These are phyloP conservation scores for Plutomurus gul DNA, from an alignment of 1,140 invertebrate species.

Conservation along the genomic window DNA sequence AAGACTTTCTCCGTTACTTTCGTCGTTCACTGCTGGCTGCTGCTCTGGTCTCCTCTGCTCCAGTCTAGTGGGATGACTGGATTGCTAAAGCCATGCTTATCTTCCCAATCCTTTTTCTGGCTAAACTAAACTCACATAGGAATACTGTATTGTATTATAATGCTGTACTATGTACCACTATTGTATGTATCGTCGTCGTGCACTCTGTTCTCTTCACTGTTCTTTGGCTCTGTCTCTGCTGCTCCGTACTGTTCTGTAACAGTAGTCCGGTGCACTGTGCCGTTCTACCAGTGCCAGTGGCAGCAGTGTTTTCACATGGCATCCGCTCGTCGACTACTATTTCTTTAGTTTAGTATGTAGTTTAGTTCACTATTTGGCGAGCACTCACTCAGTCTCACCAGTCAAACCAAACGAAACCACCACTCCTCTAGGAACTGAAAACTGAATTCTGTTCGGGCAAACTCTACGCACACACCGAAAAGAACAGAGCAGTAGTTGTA, in stretches of 20 bases:
- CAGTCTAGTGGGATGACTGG: conserved; percentile 18
- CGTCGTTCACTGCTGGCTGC: neutral
- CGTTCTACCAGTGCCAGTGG: no score
- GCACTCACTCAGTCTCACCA: conserved; percentile 22
- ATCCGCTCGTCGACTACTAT: neutral
- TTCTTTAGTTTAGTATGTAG: conserved; percentile 2
- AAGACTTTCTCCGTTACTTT: conserved; percentile 6
- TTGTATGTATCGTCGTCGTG: neutral
- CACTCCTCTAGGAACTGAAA: conserved; percentile 22
- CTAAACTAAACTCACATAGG: conserved; percentile 1
- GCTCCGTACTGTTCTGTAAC: neutral
- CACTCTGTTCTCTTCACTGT: neutral
- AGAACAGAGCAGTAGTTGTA: neutral
- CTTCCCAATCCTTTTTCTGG: conserved; percentile 17
- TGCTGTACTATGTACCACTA: neutral
- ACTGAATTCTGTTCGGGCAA: conserved; percentile 23
- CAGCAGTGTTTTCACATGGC: neutral
- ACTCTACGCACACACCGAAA: conserved; percentile 20
- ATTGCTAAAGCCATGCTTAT: conserved; percentile 29
- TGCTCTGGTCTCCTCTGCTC: neutral
- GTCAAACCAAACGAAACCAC: conserved; percentile 8
- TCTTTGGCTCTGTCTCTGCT: no score
- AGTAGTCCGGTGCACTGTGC: neutral
- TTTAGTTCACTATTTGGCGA: conserved; percentile 22
- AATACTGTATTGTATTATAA: conserved; percentile 3